phyloP scores from a whole-genome alignment of 2,113 vertebrate species.

The Zosterops borbonicus region DNA sequence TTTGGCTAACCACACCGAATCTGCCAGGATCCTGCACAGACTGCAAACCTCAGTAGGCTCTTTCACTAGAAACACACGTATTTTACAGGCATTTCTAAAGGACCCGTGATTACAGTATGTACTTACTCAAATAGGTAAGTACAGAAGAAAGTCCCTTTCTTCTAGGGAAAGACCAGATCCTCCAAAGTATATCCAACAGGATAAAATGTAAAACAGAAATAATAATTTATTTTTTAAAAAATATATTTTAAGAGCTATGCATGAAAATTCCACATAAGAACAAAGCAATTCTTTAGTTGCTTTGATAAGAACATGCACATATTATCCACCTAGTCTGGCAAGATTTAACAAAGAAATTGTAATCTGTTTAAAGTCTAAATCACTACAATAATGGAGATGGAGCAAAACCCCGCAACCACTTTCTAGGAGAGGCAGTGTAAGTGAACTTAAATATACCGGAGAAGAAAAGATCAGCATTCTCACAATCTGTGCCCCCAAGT shows the following conservation, averaged over 20 bases:
- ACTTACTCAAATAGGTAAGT: not conserved
- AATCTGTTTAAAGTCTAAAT: not conserved
- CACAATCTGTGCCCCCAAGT: not conserved
- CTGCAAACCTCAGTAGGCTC: not conserved
- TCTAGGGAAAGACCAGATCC: not conserved
- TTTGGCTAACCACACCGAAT: not conserved
- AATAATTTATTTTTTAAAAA: not conserved
- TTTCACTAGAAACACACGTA: not conserved
- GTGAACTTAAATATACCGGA: accelerated
- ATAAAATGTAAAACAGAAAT: not conserved
- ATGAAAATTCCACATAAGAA: not conserved
- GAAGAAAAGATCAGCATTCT: not conserved
- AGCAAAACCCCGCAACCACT: not conserved
- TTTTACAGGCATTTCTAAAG: not conserved
- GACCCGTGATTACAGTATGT: not conserved
- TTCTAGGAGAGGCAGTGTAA: not conserved
- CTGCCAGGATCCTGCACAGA: not conserved
- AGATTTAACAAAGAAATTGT: not conserved
- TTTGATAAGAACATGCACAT: not conserved
- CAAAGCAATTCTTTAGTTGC: not conserved
- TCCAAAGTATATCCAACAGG: not conserved
- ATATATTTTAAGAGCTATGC: not conserved
- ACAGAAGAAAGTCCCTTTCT: not conserved
- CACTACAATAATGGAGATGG: not conserved
- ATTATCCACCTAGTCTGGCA: not conserved